Evolutionary conservation across 1,140 invertebrate genomes (phyloP).

Genomic region (Drosophila simulans): DNA sequence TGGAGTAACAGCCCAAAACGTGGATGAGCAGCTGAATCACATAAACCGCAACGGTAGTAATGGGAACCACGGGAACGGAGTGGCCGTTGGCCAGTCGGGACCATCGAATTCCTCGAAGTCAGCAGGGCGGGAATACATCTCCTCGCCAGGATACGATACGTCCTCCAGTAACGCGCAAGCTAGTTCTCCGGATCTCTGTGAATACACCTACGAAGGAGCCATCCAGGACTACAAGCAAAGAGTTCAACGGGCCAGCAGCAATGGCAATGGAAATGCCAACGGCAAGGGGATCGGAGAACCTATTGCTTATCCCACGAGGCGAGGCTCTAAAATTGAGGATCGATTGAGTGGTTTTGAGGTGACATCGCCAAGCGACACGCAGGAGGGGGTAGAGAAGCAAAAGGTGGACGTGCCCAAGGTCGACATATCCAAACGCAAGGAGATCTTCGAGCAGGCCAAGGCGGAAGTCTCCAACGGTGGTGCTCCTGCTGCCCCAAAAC

Average conservation of each 20-base stretch:
- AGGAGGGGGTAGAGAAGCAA: slow-evolving; percentile 80
- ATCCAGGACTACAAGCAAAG: slow-evolving; percentile 93
- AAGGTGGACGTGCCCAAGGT: slow-evolving; percentile 90
- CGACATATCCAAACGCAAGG: slow-evolving; percentile 91
- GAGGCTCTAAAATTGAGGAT: slow-evolving; percentile 81
- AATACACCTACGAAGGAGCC: slow-evolving; percentile 94
- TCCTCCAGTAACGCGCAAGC: slow-evolving; percentile 76
- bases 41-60: slow-evolving; percentile 61
- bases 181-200: slow-evolving; percentile 85
- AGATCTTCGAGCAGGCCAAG: slow-evolving; percentile 89
- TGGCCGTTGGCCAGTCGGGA: slow-evolving; percentile 33
- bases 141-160: slow-evolving; percentile 83
- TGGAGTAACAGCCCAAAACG: slow-evolving; percentile 6
- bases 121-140: slow-evolving; percentile 69
- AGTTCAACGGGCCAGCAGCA: slow-evolving; percentile 86
- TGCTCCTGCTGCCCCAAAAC: slow-evolving; percentile 39
- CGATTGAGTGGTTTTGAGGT: slow-evolving; percentile 81
- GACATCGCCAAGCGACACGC: slow-evolving; percentile 81
- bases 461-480: slow-evolving; percentile 78
- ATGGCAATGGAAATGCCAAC: slow-evolving; percentile 46
- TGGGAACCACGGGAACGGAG: slow-evolving; percentile 40
- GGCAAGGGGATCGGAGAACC: slow-evolving; percentile 53
- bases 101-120: slow-evolving; percentile 40
- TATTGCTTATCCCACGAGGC: slow-evolving; percentile 69
- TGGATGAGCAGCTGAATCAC: slow-evolving; percentile 68